A percentile compares a stretch with the other conserved stretches of the same genome.
Conservation (phyloP, 2,797 vertebrate genomes). For the Gambusia yucatana region DNA sequence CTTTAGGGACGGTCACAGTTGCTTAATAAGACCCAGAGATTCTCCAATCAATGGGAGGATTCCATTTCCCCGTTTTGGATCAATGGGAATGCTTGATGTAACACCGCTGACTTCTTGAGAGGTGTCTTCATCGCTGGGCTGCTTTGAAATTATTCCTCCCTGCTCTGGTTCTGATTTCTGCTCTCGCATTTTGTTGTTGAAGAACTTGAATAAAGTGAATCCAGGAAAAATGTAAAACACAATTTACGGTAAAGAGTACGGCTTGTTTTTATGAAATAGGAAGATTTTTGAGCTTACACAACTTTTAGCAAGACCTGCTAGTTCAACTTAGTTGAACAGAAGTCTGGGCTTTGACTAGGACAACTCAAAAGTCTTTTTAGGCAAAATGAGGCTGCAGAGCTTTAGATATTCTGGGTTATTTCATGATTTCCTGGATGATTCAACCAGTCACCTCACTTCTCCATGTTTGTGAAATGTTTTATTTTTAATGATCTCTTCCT, state of each 20-base stretch:
- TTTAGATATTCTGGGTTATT: background rate
- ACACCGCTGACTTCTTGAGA: slow-evolving; percentile 66
- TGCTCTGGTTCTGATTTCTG: slow-evolving; percentile 36
- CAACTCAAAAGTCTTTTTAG: background rate
- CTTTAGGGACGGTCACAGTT: slow-evolving; percentile 78
- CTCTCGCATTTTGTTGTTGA: background rate
- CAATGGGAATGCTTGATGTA: slow-evolving; percentile 76
- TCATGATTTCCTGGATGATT: background rate
- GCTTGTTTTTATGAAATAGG: background rate
- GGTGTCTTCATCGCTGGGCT: slow-evolving; percentile 44
- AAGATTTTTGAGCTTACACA: background rate
- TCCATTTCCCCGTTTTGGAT: slow-evolving; percentile 74
- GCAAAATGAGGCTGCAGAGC: background rate
- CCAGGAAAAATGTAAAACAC: background rate
- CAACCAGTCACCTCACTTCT: too few species aligned
- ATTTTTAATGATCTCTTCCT: too few species aligned
- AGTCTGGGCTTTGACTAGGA: background rate
- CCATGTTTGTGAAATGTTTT: too few species aligned
- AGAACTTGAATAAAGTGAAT: background rate
- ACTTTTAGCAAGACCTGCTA: background rate
- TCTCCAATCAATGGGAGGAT: slow-evolving; percentile 81
- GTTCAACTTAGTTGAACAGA: background rate
- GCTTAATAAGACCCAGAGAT: slow-evolving; percentile 85
- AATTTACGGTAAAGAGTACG: background rate
- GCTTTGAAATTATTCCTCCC: slow-evolving; percentile 33